These are phyloP conservation scores for Orchesella flavescens DNA, from an alignment of 2,888 invertebrate genomes.

Conservation along the genomic window DNA sequence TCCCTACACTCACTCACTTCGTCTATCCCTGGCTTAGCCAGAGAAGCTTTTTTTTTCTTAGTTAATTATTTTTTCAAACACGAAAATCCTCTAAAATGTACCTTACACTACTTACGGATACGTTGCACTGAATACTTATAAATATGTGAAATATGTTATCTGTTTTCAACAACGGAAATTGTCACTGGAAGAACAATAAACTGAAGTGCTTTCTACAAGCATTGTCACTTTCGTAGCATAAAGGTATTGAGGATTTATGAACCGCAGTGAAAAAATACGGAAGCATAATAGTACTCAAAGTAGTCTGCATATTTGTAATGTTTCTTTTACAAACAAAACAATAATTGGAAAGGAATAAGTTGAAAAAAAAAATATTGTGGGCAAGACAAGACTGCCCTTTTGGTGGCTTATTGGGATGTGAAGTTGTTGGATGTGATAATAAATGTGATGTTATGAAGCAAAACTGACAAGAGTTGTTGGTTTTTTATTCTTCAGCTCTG, in stretches of 20 bases:
- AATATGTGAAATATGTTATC: neutral
- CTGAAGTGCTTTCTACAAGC: constrained; percentile 53
- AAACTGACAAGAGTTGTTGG: constrained; percentile 32
- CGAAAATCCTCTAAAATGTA: neutral
- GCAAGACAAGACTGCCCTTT: neutral
- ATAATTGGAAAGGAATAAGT: neutral
- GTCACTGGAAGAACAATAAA: constrained; percentile 54
- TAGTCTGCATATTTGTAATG: constrained; percentile 60
- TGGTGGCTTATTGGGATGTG: neutral
- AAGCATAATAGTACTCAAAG: constrained; percentile 50
- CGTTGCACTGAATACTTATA: too few relatives aligned
- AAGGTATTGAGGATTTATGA: constrained; percentile 10
- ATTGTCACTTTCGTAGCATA: constrained; percentile 49
- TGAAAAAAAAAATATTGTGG: neutral
- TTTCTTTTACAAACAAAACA: neutral
- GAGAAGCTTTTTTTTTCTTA: constrained; percentile 15
- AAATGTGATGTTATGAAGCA: neutral
- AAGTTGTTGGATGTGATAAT: neutral
- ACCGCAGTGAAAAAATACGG: constrained; percentile 33
- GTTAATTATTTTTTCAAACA: neutral
- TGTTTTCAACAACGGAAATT: constrained; percentile 45
- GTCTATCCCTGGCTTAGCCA: constrained; percentile 30
- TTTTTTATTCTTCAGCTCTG: constrained; percentile 33
- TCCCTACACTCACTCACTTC: neutral
- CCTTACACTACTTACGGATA: too few relatives aligned